Evolutionary conservation across 2,113 vertebrate species (phyloP).

Genomic region (Sisor rabdophorus): DNA sequence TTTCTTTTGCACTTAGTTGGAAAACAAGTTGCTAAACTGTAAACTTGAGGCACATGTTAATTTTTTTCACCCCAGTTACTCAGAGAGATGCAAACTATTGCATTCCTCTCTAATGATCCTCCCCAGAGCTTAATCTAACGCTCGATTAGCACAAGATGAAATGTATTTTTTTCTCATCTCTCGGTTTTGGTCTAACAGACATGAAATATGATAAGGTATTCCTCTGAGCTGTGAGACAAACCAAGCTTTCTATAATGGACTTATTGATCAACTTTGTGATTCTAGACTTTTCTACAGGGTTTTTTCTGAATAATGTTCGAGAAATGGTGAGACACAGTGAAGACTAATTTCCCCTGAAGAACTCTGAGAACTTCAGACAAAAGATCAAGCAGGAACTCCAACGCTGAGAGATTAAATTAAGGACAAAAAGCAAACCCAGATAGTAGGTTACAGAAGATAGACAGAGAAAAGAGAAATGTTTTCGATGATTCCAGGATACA

Average conservation of each 20-base stretch:
- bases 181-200: neutral
- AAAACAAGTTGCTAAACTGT: neutral
- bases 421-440: conserved; percentile 9
- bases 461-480: no score
- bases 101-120: neutral
- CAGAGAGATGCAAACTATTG: neutral
- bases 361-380: neutral
- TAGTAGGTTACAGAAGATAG: neutral
- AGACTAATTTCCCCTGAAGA: neutral
- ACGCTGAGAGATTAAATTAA: no score
- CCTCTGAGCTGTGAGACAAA: neutral
- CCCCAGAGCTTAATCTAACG: neutral
- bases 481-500: no score
- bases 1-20: neutral
- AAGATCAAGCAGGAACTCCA: neutral
- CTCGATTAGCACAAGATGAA: neutral
- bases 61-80: neutral
- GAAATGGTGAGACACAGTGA: neutral
- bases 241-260: neutral
- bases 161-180: neutral
- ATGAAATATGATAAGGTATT: neutral
- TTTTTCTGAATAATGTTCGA: neutral
- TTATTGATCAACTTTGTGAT: neutral
- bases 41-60: neutral
- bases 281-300: no score